Evolutionary conservation across 53 echinoderm and acorn worm genomes (phyloP).

Genomic region (Apostichopus leukothele): DNA sequence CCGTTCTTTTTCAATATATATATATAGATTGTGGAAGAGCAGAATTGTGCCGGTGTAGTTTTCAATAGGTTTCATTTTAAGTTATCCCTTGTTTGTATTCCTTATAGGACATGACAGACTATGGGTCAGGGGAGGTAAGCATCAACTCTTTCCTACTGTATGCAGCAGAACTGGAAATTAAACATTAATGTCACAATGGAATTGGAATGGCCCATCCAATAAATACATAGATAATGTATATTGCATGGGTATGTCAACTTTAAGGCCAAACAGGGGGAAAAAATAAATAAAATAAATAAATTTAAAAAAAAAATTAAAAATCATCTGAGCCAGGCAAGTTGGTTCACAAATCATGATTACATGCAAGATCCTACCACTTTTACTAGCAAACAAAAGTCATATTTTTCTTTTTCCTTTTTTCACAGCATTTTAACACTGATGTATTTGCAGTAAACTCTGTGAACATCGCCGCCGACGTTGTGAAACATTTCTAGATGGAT

Average conservation of each 20-base stretch:
- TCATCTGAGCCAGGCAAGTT: too few species aligned
- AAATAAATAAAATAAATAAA: too few species aligned
- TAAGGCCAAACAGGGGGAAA: too few species aligned
- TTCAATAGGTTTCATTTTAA: not conserved
- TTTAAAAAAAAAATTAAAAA: too few species aligned
- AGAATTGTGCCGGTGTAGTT: too few species aligned
- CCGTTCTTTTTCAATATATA: too few species aligned
- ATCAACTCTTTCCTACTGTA: not conserved
- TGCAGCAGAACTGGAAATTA: slow-evolving; percentile 10
- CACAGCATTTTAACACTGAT: not conserved
- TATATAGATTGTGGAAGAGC: too few species aligned
- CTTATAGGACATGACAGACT: slow-evolving; percentile 64
- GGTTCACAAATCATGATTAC: too few species aligned
- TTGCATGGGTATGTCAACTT: too few species aligned
- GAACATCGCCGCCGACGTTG: not conserved
- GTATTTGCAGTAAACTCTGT: not conserved
- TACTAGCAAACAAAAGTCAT: too few species aligned
- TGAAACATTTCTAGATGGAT: not conserved
- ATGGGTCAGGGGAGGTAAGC: slow-evolving; percentile 81
- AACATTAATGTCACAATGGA: not conserved
- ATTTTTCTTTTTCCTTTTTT: not conserved
- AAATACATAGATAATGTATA: too few species aligned
- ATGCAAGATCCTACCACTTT: too few species aligned
- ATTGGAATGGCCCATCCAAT: not conserved
- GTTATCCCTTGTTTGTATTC: slow-evolving; percentile 43